Conservation (phyloP, 2,797 vertebrate species). For the Chelon labrosus region DNA sequence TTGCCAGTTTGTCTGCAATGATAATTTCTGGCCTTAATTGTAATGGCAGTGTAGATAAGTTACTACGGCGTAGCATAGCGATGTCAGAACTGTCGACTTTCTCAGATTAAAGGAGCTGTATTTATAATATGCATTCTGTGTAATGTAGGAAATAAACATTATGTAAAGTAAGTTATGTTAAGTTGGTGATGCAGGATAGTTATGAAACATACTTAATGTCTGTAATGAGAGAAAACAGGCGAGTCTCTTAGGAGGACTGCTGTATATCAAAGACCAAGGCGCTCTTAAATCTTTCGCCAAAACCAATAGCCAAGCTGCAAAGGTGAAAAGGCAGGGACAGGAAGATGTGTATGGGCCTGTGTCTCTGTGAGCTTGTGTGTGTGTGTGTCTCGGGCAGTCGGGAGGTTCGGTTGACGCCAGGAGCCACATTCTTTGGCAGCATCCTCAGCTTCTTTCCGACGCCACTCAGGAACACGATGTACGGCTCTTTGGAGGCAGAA, state of each 20-base stretch:
- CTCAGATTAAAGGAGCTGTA: no score
- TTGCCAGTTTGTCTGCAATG: no score
- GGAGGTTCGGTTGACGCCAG: slow-evolving; percentile 48
- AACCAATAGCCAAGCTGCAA: slow-evolving; percentile 2
- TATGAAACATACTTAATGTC: neutral
- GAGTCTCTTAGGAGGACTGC: neutral
- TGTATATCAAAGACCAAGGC: neutral
- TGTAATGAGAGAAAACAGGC: neutral
- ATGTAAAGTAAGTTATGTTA: neutral
- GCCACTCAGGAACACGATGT: slow-evolving; percentile 76
- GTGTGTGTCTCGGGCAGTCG: neutral
- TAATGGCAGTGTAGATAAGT: no score
- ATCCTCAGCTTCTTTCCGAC: slow-evolving; percentile 59
- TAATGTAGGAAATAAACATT: no score
- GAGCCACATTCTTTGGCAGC: slow-evolving; percentile 77
- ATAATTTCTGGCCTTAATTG: no score
- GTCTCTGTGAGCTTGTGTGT: neutral
- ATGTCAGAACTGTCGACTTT: no score
- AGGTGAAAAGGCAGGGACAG: slow-evolving; percentile 13
- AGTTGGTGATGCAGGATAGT: neutral
- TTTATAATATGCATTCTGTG: no score
- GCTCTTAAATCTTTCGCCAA: neutral
- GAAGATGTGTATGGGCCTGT: neutral
- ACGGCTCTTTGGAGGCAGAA: slow-evolving; percentile 56
- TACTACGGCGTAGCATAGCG: no score